Base-by-base conservation (phyloP, 2,113 vertebrate genomes). In the Oryzias curvinotus region DNA sequence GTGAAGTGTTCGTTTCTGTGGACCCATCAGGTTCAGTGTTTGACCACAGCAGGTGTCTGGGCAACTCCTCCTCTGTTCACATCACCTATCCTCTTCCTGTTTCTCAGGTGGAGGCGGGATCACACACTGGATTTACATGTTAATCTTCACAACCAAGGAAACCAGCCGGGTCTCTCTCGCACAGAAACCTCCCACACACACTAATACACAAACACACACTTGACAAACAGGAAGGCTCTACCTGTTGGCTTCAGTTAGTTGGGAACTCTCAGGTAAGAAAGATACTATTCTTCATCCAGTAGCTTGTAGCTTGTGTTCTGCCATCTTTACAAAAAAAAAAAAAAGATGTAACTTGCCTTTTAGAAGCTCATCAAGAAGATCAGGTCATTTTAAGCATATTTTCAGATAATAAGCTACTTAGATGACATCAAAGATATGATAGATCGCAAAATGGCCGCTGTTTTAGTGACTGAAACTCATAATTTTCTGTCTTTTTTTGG, bases 251-350 rank as follows among this genome's bases (percentile, higher is more conserved):
- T 45, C 54, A 79, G 30, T 64, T 67, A 55, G 60, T 54, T 46
- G 52, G 57, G 26, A 77, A 41, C 77, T 65, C 21, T 54, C 86
- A 88, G 92, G 92, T 91, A 90, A 84, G 90, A 71, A 49, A 73
- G 65, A 60, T 52, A 57, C 55, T 0, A 36, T 23, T 57, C 73
- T 46, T 57, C n/a, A 14, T 69, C 8, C 36, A 36, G 36, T 36
- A 36, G 36, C 36, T 10, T 36, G 36, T 36, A 10, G 36, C 8
- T 36, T 36, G 2, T 12, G 12, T 36, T 12, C 10, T 36, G 36
- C 1, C 30, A 36, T 36, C 1, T 30, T 30, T 30, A 2, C 28
- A 30, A 2, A 10, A 36, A 36, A 12, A 8, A 26, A 10, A 36
- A 12, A 10, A 36, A 36, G 30, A 36, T 36, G 10, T 23, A 23